Evolutionary conservation across 2,888 invertebrate genomes (phyloP).

Genomic region (Diaperis boleti): DNA sequence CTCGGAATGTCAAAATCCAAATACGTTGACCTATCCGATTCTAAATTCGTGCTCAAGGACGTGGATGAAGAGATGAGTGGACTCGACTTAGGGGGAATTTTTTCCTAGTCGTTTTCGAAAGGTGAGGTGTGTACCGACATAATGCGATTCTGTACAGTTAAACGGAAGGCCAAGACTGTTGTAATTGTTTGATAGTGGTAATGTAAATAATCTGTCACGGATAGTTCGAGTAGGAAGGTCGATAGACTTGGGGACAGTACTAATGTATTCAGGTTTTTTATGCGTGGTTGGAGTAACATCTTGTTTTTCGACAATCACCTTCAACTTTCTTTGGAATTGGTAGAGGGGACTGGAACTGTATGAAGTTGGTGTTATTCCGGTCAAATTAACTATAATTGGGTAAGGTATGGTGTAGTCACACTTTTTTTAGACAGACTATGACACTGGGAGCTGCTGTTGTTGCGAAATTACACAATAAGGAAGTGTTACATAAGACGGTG

Average conservation of each 20-base stretch:
- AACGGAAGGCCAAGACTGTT: neutral
- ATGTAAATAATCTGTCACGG: constrained; percentile 1
- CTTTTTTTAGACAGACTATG: too few species aligned
- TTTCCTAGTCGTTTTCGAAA: neutral
- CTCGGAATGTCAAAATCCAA: neutral
- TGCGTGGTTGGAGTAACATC: too few species aligned
- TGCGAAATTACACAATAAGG: too few species aligned
- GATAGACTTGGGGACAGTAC: constrained; percentile 2
- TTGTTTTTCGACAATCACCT: too few species aligned
- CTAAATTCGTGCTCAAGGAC: neutral
- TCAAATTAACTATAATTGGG: too few species aligned
- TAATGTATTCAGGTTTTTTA: too few species aligned
- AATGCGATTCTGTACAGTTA: neutral
- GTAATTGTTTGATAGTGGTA: neutral
- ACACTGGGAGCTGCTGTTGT: too few species aligned
- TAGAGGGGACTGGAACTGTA: too few species aligned
- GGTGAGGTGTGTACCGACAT: neutral
- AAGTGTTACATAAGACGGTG: too few species aligned
- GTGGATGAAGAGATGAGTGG: neutral
- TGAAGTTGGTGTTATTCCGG: too few species aligned
- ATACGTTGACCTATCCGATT: neutral
- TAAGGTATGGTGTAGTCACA: too few species aligned
- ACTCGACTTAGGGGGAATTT: neutral
- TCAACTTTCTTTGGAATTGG: too few species aligned
- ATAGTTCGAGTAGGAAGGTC: neutral